Percentiles rank a stretch among this genome's conserved stretches.
Conservation (phyloP, 2,113 vertebrate genomes). For the Aphelocoma coerulescens region DNA sequence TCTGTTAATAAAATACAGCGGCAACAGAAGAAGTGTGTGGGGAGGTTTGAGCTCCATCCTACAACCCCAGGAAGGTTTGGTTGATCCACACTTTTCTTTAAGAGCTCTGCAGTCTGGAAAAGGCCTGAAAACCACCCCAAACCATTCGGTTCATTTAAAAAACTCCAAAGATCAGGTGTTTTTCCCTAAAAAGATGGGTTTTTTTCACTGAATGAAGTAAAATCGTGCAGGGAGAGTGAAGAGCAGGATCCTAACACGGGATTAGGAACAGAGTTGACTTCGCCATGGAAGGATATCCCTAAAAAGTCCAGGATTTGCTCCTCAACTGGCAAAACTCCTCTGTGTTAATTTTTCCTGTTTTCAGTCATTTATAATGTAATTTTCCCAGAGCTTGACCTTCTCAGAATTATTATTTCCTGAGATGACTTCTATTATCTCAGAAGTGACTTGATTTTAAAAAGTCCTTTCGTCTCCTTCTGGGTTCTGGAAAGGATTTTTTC, state of each 20-base stretch:
- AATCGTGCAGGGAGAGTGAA: background rate
- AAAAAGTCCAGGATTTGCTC: background rate
- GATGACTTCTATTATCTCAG: background rate
- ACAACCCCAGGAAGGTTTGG: background rate
- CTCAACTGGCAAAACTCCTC: background rate
- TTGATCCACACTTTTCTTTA: background rate
- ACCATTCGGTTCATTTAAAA: background rate
- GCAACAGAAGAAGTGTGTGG: background rate
- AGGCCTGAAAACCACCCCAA: background rate
- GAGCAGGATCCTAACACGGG: background rate
- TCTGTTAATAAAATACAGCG: background rate
- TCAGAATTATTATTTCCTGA: background rate
- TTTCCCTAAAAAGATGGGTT: rapidly evolving
- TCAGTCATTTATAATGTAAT: background rate
- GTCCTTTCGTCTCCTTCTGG: background rate
- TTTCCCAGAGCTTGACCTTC: background rate
- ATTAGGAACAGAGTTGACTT: background rate
- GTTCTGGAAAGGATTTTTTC: background rate
- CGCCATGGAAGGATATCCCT: background rate
- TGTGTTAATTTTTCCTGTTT: background rate
- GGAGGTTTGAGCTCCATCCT: background rate
- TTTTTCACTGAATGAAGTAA: background rate
- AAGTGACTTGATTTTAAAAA: background rate
- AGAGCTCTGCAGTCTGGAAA: background rate
- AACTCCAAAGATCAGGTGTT: background rate